Percentiles rank a stretch among this genome's conserved stretches.
Conservation (phyloP, 2,888 invertebrate species). For the Chloromyia formosa region DNA sequence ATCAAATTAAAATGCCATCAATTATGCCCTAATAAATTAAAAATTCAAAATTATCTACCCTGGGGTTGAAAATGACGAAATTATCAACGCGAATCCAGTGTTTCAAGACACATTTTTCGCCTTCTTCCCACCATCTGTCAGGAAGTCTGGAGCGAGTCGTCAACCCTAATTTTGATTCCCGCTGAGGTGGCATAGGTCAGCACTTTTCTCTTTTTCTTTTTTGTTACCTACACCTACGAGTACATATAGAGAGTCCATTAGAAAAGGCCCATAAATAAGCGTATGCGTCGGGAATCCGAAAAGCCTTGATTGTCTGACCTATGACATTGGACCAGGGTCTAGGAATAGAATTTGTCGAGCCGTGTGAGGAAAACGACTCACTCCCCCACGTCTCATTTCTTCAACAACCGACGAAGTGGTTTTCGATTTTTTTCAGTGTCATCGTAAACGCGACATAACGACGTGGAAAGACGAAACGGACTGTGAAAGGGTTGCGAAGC, state of each 20-base stretch:
- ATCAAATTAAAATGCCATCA: constrained; percentile 31
- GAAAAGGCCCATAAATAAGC: not conserved
- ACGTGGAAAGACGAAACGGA: constrained; percentile 5
- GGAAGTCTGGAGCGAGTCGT: not conserved
- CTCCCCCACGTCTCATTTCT: not conserved
- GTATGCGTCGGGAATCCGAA: not conserved
- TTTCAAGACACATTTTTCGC: not conserved
- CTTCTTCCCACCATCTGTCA: constrained; percentile 1
- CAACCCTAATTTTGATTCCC: not conserved
- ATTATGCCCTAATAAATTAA: constrained; percentile 24
- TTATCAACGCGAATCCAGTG: not conserved
- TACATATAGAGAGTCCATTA: constrained; percentile 15
- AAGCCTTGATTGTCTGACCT: constrained; percentile 28
- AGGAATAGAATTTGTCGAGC: not conserved
- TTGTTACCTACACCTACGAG: not conserved
- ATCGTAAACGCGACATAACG: not conserved
- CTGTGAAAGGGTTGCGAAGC: constrained; percentile 21
- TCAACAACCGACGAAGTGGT: not conserved
- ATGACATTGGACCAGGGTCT: constrained; percentile 14
- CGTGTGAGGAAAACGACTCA: not conserved
- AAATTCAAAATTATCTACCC: constrained; percentile 7
- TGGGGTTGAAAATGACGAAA: not conserved
- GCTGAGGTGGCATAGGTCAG: not conserved
- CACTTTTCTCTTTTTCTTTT: not conserved
- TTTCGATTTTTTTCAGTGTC: not conserved